phyloP scores from a whole-genome alignment of 2,113 vertebrate genomes.

The Microtus pennsylvanicus region DNA sequence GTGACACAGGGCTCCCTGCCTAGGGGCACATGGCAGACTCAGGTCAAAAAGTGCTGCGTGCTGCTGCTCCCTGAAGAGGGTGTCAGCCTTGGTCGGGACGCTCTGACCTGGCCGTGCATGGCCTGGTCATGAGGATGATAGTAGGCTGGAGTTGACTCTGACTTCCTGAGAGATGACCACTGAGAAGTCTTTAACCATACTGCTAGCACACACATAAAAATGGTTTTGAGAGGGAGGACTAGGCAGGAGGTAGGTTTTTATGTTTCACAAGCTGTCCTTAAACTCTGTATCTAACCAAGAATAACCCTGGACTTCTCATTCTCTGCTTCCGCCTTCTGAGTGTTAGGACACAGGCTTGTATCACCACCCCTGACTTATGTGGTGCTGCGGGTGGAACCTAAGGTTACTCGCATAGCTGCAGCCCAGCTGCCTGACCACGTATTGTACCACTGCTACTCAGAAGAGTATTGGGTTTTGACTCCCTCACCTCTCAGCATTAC shows the following conservation, averaged over 20 bases:
- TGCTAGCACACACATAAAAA: not conserved
- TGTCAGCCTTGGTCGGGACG: rapidly evolving
- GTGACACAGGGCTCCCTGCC: not conserved
- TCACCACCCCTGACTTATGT: not conserved
- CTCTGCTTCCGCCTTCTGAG: not conserved
- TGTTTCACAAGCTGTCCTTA: not conserved
- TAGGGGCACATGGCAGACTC: not conserved
- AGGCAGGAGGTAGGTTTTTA: not conserved
- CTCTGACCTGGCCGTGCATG: not conserved
- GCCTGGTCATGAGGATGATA: not conserved
- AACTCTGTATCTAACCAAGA: not conserved
- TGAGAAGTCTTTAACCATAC: not conserved
- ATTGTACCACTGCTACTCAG: too few species aligned
- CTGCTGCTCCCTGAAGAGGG: not conserved
- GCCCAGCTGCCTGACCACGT: not conserved
- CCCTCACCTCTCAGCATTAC: not conserved
- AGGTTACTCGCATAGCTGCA: not conserved
- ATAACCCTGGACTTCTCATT: not conserved
- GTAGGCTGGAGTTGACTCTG: not conserved
- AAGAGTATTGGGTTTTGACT: not conserved
- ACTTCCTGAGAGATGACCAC: not conserved
- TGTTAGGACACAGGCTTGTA: not conserved
- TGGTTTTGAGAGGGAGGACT: not conserved
- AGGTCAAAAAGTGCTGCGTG: rapidly evolving
- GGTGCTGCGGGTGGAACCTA: not conserved